A percentile compares a stretch with the other conserved stretches of the same genome.
Conservation (phyloP, 2,113 vertebrate genomes). For the Arvicanthis niloticus region DNA sequence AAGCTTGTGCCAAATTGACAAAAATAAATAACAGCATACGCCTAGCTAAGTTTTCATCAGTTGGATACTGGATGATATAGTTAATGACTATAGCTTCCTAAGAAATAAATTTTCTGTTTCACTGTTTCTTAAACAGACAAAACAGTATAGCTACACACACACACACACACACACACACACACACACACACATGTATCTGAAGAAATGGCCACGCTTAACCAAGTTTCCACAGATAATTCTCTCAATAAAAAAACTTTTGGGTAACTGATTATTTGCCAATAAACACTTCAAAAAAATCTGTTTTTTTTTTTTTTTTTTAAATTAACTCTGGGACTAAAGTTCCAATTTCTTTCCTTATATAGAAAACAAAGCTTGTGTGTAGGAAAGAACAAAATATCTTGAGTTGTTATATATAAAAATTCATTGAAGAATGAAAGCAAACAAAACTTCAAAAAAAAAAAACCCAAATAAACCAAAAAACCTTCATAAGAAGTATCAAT, state of each 20-base stretch:
- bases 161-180: not conserved
- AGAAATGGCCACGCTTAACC: conserved; percentile 7
- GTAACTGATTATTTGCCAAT: not conserved
- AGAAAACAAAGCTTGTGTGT: conserved; percentile 12
- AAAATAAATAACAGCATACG: not conserved
- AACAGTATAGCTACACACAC: not conserved
- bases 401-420: not conserved
- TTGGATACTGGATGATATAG: not conserved
- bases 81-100: not conserved
- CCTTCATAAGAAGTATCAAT: not conserved
- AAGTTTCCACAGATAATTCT: not conserved
- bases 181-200: not conserved
- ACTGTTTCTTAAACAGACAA: not conserved
- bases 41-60: not conserved
- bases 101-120: not conserved
- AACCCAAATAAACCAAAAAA: too few species aligned
- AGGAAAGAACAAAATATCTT: not conserved
- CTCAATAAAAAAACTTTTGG: not conserved
- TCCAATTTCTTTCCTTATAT: conserved; percentile 40
- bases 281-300: not conserved
- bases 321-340: not conserved
- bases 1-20: not conserved
- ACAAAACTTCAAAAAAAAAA: conserved; percentile 4
- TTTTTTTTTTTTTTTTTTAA: not conserved
- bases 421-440: conserved; percentile 42